Conservation (phyloP, 2,888 invertebrate species). For the Hydroisotoma schaefferi region DNA sequence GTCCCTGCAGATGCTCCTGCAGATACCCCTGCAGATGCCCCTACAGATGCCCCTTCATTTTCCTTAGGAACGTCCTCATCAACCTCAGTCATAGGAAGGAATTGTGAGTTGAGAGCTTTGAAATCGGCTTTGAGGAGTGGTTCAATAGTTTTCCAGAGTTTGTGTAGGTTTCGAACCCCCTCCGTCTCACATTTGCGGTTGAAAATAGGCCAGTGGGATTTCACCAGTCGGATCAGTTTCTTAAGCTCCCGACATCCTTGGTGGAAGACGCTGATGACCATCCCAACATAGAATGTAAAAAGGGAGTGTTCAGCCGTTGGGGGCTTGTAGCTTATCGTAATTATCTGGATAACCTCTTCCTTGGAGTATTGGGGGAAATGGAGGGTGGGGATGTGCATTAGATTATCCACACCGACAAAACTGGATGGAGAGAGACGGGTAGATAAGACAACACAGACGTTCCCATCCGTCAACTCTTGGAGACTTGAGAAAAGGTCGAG, state of each 20-base stretch:
- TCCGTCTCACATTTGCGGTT: slow-evolving; percentile 1
- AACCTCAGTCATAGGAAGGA: slow-evolving; percentile 12
- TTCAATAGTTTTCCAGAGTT: slow-evolving; percentile 38
- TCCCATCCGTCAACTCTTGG: slow-evolving; percentile 26
- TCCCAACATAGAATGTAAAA: slow-evolving; percentile 73
- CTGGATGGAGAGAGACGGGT: slow-evolving; percentile 21
- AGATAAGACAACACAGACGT: slow-evolving; percentile 26
- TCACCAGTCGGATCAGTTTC: slow-evolving; percentile 77
- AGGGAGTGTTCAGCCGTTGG: slow-evolving; percentile 53
- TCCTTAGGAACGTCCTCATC: background rate
- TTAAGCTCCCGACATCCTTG: slow-evolving; percentile 78
- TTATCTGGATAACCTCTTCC: slow-evolving; percentile 29
- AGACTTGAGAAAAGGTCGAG: slow-evolving; percentile 27
- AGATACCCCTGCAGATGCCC: too few relatives aligned
- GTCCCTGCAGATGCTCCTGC: too few relatives aligned
- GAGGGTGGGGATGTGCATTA: slow-evolving; percentile 24
- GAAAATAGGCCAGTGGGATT: slow-evolving; percentile 48
- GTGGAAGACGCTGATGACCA: slow-evolving; percentile 79
- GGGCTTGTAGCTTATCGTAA: slow-evolving; percentile 49
- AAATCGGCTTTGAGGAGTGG: slow-evolving; percentile 38
- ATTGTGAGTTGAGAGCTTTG: slow-evolving; percentile 32
- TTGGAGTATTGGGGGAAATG: slow-evolving; percentile 41
- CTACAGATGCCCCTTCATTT: background rate
- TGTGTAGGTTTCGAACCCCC: slow-evolving; percentile 16
- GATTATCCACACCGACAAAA: slow-evolving; percentile 16